Percentiles rank a stretch among this genome's conserved stretches.
Conservation (phyloP, 2,888 invertebrate genomes). For the Drosophila anceps region DNA sequence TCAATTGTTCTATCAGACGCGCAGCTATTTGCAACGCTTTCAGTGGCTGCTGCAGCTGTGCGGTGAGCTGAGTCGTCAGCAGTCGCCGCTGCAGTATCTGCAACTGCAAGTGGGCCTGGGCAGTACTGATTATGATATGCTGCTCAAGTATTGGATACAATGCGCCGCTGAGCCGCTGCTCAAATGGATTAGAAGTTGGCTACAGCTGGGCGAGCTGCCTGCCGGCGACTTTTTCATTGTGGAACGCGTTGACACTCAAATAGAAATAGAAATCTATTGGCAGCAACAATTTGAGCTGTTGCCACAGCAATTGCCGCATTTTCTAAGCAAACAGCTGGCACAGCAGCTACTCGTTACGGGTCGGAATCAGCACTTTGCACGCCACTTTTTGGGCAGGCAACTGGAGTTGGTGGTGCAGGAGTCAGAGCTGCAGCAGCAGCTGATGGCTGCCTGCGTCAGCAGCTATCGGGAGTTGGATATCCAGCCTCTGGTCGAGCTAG, state of each 20-base stretch:
- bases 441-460: constrained; percentile 9
- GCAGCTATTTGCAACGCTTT: constrained; percentile 10
- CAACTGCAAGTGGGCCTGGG: constrained; percentile 25
- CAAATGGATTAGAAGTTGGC: constrained; percentile 31
- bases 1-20: constrained; percentile 21
- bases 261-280: constrained; percentile 33
- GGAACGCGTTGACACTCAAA: not conserved
- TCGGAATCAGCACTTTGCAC: constrained; percentile 25
- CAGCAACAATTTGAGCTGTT: constrained; percentile 27
- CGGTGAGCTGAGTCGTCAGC: not conserved
- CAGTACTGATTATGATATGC: not conserved
- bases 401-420: not conserved
- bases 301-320: constrained; percentile 28
- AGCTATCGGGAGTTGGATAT: constrained; percentile 18
- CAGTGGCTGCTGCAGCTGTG: constrained; percentile 41
- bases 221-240: constrained; percentile 34
- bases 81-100: constrained; percentile 25
- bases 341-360: constrained; percentile 41
- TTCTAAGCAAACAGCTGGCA: constrained; percentile 20
- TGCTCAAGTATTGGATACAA: constrained; percentile 40
- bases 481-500: constrained; percentile 20
- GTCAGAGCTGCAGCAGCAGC: constrained; percentile 1
- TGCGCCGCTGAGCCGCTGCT: constrained; percentile 28
- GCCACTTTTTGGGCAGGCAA: constrained; percentile 10
- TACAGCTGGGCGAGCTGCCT: constrained; percentile 33